A percentile compares a stretch with the other conserved stretches of the same genome.
Evolutionary conservation across 2,113 vertebrate genomes (phyloP).

Genomic region (Macquaria australasica): DNA sequence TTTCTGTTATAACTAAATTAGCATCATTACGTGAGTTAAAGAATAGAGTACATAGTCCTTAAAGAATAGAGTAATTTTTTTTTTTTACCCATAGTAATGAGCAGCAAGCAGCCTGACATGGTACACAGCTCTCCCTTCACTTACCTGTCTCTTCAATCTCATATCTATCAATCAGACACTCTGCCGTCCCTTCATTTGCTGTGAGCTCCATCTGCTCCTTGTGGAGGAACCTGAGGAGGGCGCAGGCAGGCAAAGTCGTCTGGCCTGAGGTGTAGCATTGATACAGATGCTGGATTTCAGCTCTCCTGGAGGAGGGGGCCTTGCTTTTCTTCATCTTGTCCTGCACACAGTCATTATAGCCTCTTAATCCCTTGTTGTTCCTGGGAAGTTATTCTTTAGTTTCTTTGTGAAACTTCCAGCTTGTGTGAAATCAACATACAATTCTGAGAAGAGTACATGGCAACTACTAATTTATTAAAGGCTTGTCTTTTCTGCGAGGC

Average conservation of each 20-base stretch:
- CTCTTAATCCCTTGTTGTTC: conserved; percentile 1
- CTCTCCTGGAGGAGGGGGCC: conserved; percentile 60
- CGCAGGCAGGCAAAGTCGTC: conserved; percentile 37
- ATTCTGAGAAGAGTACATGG: neutral
- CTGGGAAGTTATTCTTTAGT: neutral
- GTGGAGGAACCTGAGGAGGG: conserved; percentile 74
- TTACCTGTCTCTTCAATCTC: conserved; percentile 80
- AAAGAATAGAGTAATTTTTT: neutral
- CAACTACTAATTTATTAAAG: neutral
- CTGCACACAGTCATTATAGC: conserved; percentile 41
- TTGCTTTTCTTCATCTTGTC: conserved; percentile 63
- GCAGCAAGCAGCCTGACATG: conserved; percentile 1
- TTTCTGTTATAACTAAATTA: conserved; percentile 46
- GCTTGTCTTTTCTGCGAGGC: neutral
- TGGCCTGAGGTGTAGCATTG: conserved; percentile 47
- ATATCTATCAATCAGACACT: conserved; percentile 76
- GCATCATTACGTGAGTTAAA: conserved; percentile 25
- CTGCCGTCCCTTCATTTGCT: conserved; percentile 58
- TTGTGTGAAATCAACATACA: neutral
- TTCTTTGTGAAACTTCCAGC: conserved; percentile 1
- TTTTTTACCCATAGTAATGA: conserved; percentile 23
- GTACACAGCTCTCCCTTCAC: conserved; percentile 8
- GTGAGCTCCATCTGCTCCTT: conserved; percentile 71
- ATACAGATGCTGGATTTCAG: conserved; percentile 72
- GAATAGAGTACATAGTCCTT: neutral